Evolutionary conservation across 2,888 invertebrate genomes (phyloP).

Genomic region (Thyatira batis): DNA sequence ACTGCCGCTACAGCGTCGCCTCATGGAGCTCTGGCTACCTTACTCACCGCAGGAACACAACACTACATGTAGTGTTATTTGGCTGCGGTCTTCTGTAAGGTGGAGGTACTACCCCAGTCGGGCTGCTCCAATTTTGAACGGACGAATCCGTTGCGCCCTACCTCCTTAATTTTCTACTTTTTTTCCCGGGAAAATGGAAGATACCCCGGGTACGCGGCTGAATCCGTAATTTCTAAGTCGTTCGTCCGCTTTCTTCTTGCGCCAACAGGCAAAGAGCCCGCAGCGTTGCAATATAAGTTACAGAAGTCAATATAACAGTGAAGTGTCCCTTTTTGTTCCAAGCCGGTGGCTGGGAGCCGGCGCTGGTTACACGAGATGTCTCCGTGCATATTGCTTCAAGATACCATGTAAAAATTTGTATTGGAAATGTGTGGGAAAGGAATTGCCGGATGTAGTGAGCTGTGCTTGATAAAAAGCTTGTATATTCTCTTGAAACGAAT

Average conservation of each 20-base stretch:
- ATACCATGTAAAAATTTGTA: conserved; percentile 3
- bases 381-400: conserved; percentile 22
- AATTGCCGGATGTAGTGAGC: background rate
- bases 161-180: no score
- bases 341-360: background rate
- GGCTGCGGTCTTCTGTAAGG: no score
- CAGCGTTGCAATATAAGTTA: conserved; percentile 47
- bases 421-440: background rate
- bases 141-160: no score
- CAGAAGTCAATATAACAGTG: conserved; percentile 30
- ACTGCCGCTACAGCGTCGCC: no score
- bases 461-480: background rate
- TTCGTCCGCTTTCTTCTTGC: background rate
- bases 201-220: no score
- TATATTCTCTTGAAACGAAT: background rate
- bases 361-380: background rate
- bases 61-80: no score
- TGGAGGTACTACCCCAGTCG: no score
- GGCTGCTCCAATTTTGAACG: no score
- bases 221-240: background rate
- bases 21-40: no score
- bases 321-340: background rate
- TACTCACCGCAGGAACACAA: no score
- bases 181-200: no score
- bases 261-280: conserved; percentile 22